These are phyloP conservation scores for Trichogramma pretiosum DNA, from an alignment of 1,140 invertebrate genomes.

Conservation along the genomic window DNA sequence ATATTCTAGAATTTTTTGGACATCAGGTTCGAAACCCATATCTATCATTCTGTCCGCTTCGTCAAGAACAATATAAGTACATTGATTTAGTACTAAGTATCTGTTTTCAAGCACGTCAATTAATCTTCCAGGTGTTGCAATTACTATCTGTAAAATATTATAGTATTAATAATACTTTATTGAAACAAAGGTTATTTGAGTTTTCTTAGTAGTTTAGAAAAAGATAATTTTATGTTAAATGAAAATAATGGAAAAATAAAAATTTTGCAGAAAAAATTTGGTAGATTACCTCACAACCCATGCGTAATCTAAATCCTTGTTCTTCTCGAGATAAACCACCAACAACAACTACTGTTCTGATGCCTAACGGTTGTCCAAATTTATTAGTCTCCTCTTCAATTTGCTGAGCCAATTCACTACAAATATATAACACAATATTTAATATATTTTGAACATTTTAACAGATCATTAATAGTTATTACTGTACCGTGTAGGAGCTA, in stretches of 20 bases:
- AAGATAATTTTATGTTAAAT: too few relatives aligned
- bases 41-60: conserved; percentile 99
- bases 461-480: neutral
- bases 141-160: conserved; percentile 82
- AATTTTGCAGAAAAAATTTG: neutral
- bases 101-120: conserved; percentile 98
- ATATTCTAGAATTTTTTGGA: conserved; percentile 96
- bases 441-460: neutral
- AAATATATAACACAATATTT: conserved; percentile 8
- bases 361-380: conserved; percentile 90
- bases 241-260: neutral
- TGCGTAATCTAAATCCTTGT: conserved; percentile 90
- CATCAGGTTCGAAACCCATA: conserved; percentile 98
- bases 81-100: conserved; percentile 93
- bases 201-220: too few relatives aligned
- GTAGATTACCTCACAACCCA: conserved; percentile 81
- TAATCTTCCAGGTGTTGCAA: conserved; percentile 97
- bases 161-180: neutral
- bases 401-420: conserved; percentile 90
- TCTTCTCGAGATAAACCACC: conserved; percentile 96
- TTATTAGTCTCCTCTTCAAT: conserved; percentile 99
- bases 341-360: conserved; percentile 95
- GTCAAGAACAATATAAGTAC: conserved; percentile 87
- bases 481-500: conserved; percentile 83
- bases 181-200: too few relatives aligned